A percentile compares a stretch with the other conserved stretches of the same genome.
phyloP scores from a whole-genome alignment of 1,140 invertebrate genomes.

The Eurosta solidaginis region DNA sequence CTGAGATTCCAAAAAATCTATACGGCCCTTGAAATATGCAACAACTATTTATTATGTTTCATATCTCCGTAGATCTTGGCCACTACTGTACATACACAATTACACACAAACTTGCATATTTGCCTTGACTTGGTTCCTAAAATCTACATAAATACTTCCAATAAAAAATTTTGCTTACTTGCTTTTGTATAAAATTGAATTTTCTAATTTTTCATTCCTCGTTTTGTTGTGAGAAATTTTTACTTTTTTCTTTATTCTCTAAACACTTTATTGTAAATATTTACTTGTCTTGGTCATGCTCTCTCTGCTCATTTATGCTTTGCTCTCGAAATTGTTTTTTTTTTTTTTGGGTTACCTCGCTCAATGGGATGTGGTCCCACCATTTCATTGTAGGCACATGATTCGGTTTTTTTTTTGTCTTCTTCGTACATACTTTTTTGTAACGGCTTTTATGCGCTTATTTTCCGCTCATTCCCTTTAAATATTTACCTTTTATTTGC shows the following conservation, averaged over 20 bases:
- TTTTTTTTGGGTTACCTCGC: background rate
- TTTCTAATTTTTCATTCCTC: background rate
- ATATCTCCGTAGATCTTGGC: background rate
- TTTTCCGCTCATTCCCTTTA: background rate
- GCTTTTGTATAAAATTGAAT: background rate
- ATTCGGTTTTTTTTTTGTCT: no score
- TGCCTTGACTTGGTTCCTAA: no score
- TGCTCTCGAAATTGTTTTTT: background rate
- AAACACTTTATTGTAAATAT: background rate
- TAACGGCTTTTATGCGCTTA: background rate
- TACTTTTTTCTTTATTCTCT: background rate
- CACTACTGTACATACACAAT: no score
- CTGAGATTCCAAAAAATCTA: no score
- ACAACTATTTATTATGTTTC: background rate
- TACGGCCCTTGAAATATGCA: background rate
- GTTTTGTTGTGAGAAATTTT: background rate
- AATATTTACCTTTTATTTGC: background rate
- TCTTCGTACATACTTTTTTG: background rate
- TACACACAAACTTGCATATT: no score
- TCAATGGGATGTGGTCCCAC: no score
- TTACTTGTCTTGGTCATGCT: background rate
- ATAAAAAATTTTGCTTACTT: background rate
- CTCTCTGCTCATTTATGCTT: no score
- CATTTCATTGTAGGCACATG: no score
- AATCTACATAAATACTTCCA: conserved; percentile 6